Evolutionary conservation across 92 coral and sea anemone species (phyloP), one percentile per base, ranked within the genome.

Genomic region (Umimayanthus chanpuru): DNA sequence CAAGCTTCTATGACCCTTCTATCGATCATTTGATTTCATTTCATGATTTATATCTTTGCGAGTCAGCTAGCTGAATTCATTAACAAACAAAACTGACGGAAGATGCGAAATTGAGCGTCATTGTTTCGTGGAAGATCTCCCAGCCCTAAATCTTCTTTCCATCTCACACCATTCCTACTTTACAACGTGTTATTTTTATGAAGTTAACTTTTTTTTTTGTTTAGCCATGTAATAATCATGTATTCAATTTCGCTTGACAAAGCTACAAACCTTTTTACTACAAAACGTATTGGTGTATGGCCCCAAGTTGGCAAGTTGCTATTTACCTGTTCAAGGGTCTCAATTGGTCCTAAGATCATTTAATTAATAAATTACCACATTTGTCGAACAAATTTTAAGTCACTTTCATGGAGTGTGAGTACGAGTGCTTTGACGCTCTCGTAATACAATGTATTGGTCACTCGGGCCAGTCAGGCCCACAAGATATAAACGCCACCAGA

Each of bases 281-380:
- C 26, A 23, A 61, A 61, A 61, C 21, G 21, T 61, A 21, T n/a
- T n/a, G n/a, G n/a, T n/a, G n/a, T 26, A 61, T 10, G 47, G 43
- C 72, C 43, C 77, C 43, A 72, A 44, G 74, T 83, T 83, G 55
- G 18, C 77, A 43, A 43, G 26, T 83, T 68, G 78, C 40, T 70
- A 77, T 83, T 83, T 70, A 30, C 18, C 30, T 43, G 67, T 70
- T 38, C 64, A 83, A 28, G 66, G 43, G 49, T 39, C 36, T 32
- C 28, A 39, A 12, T 12, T 43, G 2, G 43, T 20, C 20, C 30
- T 12, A 74, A 83, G 38, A 23, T 28, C 26, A 41, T 47, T 68
- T 66, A 30, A 8, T 83, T 39, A 32, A 32, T 32, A 32, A 32
- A 2, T 32, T 32, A 32, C 36, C 77, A 29, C 25, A 75, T 39